Conservation (phyloP, 2,113 vertebrate species). For the Phycodurus eques region DNA sequence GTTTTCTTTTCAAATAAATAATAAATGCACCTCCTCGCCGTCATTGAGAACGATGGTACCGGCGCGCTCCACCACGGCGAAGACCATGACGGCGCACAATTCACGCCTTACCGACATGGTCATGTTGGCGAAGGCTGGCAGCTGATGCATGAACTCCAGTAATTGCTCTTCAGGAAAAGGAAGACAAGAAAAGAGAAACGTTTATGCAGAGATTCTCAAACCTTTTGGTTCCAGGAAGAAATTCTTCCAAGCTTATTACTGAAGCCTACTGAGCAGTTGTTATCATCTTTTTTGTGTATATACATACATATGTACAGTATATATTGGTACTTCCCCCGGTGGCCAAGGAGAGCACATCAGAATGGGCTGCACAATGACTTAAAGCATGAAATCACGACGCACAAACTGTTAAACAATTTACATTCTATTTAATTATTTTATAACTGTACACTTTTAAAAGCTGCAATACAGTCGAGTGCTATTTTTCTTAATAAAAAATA, state of each 20-base stretch:
- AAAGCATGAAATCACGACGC: too few relatives aligned
- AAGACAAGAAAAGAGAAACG: conserved; percentile 12
- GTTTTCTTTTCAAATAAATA: background rate
- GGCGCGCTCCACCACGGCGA: conserved; percentile 94
- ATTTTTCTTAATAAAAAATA: too few relatives aligned
- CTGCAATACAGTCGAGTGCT: too few relatives aligned
- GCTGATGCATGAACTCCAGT: conserved; percentile 98
- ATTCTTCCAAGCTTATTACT: background rate
- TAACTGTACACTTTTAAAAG: too few relatives aligned
- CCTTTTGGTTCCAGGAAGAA: background rate
- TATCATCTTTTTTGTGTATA: too few relatives aligned
- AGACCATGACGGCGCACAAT: conserved; percentile 98
- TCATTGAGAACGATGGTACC: conserved; percentile 95
- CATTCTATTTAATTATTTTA: too few relatives aligned
- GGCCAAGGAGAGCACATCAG: too few relatives aligned
- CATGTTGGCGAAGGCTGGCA: conserved; percentile 98
- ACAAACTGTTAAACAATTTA: too few relatives aligned
- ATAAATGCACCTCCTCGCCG: conserved; percentile 89
- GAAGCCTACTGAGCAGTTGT: too few relatives aligned
- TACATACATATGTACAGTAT: too few relatives aligned
- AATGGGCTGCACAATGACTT: too few relatives aligned
- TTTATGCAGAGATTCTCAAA: conserved; percentile 6
- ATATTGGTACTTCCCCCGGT: too few relatives aligned
- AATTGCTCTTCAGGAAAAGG: conserved; percentile 87
- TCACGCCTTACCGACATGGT: conserved; percentile 97